phyloP scores from a whole-genome alignment of 2,113 vertebrate genomes.

The Aegithalos caudatus region DNA sequence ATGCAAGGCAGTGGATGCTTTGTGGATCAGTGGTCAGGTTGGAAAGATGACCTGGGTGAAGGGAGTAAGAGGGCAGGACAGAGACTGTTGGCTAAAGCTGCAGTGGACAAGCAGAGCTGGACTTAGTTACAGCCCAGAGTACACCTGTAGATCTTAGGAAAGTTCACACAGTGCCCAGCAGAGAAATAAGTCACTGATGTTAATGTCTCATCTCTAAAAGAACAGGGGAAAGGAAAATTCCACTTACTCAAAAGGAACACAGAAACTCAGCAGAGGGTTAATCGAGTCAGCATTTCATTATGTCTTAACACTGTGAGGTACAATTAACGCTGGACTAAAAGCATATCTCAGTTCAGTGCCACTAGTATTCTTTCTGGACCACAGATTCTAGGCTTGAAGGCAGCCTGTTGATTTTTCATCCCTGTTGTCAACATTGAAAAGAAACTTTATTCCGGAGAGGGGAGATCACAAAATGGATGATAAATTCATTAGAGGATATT shows the following conservation, averaged over 20 bases:
- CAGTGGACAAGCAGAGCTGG: neutral
- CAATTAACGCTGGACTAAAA: neutral
- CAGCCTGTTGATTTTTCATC: neutral
- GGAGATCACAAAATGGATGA: conserved; percentile 67
- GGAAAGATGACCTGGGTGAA: neutral
- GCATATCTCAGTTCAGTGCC: neutral
- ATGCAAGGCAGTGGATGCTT: neutral
- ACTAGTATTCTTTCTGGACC: neutral
- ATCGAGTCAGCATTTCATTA: neutral
- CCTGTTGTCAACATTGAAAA: neutral
- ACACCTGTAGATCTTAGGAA: neutral
- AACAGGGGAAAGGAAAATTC: neutral
- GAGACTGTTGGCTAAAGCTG: neutral
- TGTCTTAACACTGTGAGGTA: neutral
- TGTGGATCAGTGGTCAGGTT: neutral
- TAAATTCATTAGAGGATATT: conserved; percentile 72
- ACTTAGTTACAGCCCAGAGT: neutral
- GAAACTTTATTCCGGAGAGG: conserved; percentile 60
- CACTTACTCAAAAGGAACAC: neutral
- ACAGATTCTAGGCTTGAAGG: neutral
- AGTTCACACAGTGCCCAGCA: neutral
- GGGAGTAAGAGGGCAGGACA: neutral
- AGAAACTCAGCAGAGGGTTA: neutral
- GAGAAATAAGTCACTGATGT: neutral
- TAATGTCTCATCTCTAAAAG: neutral